Evolutionary conservation across 2,888 invertebrate species (phyloP).

Genomic region (Leistus spinibarbis): DNA sequence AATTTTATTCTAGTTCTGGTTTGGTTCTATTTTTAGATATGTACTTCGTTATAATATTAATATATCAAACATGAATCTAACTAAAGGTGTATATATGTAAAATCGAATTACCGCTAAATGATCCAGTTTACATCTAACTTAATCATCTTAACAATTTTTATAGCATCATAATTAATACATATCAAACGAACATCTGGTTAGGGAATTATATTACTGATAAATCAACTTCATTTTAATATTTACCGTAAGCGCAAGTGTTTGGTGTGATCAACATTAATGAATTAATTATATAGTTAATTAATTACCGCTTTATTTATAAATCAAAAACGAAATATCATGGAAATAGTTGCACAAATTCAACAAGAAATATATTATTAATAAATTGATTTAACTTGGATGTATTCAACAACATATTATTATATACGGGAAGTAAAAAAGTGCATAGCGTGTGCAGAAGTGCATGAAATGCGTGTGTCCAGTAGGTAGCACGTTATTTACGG

Average conservation of each 20-base stretch:
- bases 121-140: not conserved
- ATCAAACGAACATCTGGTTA: not conserved
- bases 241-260: not conserved
- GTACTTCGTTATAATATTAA: too few relatives aligned
- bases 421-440: not conserved
- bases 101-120: not conserved
- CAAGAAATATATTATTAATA: too few relatives aligned
- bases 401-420: too few relatives aligned
- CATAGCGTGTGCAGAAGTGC: not conserved
- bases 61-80: not conserved
- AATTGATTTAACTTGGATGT: too few relatives aligned
- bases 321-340: not conserved
- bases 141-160: too few relatives aligned
- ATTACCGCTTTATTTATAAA: not conserved
- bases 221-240: not conserved
- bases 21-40: too few relatives aligned
- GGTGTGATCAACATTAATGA: not conserved
- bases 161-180: not conserved
- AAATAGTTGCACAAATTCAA: too few relatives aligned
- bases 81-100: not conserved
- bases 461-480: not conserved
- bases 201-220: too few relatives aligned
- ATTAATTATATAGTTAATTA: not conserved
- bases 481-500: not conserved
- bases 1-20: too few relatives aligned